Evolutionary conservation across 2,888 invertebrate genomes (phyloP), one percentile per base, ranked within the genome.

Genomic region (Iselma pallidipennis): DNA sequence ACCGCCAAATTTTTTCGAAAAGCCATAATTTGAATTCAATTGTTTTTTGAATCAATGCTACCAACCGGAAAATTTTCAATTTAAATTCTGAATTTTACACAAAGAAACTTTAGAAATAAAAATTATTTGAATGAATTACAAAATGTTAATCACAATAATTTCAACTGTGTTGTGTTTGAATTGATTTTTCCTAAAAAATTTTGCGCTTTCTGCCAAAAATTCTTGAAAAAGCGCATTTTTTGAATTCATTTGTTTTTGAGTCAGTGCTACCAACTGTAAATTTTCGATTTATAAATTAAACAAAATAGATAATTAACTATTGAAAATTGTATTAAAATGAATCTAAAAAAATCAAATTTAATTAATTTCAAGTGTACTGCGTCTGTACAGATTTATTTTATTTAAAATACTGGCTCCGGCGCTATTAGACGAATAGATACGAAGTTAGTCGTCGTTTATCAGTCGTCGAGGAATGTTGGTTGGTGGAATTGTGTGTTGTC

Each of bases 301-400:
- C n/a, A n/a, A n/a, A n/a, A n/a, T n/a, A n/a, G n/a, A 23, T 45
- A 21, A n/a, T n/a, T 45, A 12, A 45, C 4, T 45, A 21, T 37
- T 5, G 21, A 21, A n/a, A 45, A 45, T 37, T 37, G n/a, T n/a
- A n/a, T n/a, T n/a, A n/a, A n/a, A n/a, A n/a, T n/a, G n/a, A n/a
- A n/a, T n/a, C n/a, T n/a, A n/a, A n/a, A 37, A n/a, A 14, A n/a
- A 16, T 16, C 42, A 4, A 59, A 59, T 59, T 56, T 33, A 50
- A 61, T 61, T 54, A 59, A 53, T 59, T 57, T 57, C 50, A 61
- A 61, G 23, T 57, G 57, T 57, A 57, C 42, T 57, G 61, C 61
- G 57, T 61, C 57, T 61, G 61, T 57, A 61, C 61, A 52, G 33
- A 56, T 61, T 61, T 57, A 57, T 57, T 57, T 33, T 52, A 45